A percentile compares a stretch with the other conserved stretches of the same genome.
phyloP scores from a whole-genome alignment of 2,797 vertebrate genomes.

The Alauda arvensis region DNA sequence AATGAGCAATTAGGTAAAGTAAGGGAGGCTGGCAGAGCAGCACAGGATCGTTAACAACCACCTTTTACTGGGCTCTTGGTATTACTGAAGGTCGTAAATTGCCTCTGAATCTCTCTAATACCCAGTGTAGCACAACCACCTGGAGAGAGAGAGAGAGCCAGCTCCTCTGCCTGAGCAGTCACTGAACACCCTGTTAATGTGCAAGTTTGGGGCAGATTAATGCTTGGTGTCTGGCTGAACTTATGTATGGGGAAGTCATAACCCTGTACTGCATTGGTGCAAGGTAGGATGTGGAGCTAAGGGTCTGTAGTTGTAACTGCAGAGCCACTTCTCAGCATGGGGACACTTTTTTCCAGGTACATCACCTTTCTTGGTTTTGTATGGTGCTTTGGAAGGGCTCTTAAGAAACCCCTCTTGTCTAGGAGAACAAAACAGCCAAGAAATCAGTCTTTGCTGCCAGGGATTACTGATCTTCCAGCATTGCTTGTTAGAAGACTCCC shows the following conservation, averaged over 20 bases:
- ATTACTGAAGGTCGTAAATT: neutral
- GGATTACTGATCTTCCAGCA: neutral
- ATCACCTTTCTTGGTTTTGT: neutral
- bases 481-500: neutral
- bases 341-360: neutral
- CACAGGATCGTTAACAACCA: neutral
- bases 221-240: neutral
- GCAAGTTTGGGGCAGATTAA: neutral
- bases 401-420: neutral
- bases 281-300: neutral
- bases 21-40: neutral
- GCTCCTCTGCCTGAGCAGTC: neutral
- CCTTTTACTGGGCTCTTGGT: neutral
- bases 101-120: neutral
- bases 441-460: neutral
- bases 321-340: neutral
- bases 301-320: neutral
- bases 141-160: neutral
- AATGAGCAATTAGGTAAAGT: neutral
- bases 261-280: neutral
- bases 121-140: rapidly evolving
- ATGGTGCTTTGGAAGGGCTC: neutral
- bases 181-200: neutral
- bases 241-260: neutral
- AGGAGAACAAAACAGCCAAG: neutral